phyloP scores from a whole-genome alignment of 2,888 invertebrate species.

The Philereme vetulata region DNA sequence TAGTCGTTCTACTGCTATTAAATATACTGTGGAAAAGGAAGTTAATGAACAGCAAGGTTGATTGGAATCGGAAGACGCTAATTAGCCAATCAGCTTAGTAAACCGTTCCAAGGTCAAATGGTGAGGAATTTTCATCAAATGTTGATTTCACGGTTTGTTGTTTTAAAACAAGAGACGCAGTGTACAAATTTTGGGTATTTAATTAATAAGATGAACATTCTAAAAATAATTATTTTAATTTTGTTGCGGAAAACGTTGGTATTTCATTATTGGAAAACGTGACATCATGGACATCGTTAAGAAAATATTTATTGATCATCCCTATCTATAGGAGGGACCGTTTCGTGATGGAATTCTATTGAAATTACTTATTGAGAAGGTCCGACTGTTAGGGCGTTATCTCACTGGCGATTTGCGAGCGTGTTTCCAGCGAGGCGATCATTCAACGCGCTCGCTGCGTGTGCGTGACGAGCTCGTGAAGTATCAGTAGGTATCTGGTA shows the following conservation, averaged over 20 bases:
- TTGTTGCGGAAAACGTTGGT: conserved; percentile 17
- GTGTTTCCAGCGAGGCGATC: no score
- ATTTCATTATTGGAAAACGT: conserved; percentile 38
- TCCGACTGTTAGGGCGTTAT: no score
- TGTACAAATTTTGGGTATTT: neutral
- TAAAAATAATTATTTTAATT: conserved; percentile 11
- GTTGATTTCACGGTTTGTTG: no score
- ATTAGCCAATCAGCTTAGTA: conserved; percentile 29
- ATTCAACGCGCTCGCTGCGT: no score
- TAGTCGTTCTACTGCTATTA: neutral
- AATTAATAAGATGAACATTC: no score
- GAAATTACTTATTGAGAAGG: conserved; percentile 1
- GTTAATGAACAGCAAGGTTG: conserved; percentile 32
- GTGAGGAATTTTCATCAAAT: conserved; percentile 4
- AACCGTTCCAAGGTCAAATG: conserved; percentile 13
- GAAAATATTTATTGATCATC: conserved; percentile 28
- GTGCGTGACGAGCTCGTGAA: no score
- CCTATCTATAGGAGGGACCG: conserved; percentile 16
- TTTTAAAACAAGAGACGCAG: neutral
- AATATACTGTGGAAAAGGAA: conserved; percentile 8
- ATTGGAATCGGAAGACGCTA: conserved; percentile 29
- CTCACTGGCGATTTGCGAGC: no score
- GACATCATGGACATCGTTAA: conserved; percentile 21
- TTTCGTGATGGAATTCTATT: conserved; percentile 34
- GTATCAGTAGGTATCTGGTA: no score